Evolutionary conservation across 2,113 vertebrate genomes (phyloP), one percentile per base, ranked within the genome.

Genomic region (Dipodomys ordii): DNA sequence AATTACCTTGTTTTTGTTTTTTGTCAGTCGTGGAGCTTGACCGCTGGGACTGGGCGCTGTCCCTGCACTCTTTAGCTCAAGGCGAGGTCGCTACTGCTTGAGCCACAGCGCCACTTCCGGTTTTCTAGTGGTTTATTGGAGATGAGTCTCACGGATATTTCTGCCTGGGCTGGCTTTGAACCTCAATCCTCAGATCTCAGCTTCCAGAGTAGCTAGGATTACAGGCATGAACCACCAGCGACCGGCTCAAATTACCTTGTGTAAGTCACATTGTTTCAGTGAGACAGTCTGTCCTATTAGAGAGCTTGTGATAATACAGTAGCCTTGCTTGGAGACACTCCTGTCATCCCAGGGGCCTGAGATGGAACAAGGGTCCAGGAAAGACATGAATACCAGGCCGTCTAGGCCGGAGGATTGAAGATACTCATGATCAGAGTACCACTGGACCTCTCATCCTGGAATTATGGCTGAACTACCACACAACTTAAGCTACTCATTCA

Each of bases 191-290:
- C 39, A 39, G 39, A 39, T 39, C 39, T 39, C 39, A 39, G 39
- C 5, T 5, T 39, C 39, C 39, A 4, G 39, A 39, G 39, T 39
- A 39, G 39, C 39, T 39, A 39, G 39, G 39, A 39, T 39, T 39
- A 39, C 5, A 39, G 39, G 39, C 39, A 5, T 39, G 39, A 39
- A 5, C 39, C 39, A 39, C 39, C 4, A 3, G 39, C 39, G 39
- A 39, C 39, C 39, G 39, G 39, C 39, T 91, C 88, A 30, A 8
- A 91, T 89, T 68, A 53, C 83, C 89, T 82, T 71, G 72, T n/a
- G 4, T 35, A 49, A 53, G 30, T 83, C 87, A 78, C 27, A 83
- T 32, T 28, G 53, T 92, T 60, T 87, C 64, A 67, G 35, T 23
- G 67, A 74, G 39, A 39, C 72, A 46, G 83, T 81, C n/a, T 35